Conservation (phyloP, 2,113 vertebrate genomes). For the Forbesichthys agassizii region DNA sequence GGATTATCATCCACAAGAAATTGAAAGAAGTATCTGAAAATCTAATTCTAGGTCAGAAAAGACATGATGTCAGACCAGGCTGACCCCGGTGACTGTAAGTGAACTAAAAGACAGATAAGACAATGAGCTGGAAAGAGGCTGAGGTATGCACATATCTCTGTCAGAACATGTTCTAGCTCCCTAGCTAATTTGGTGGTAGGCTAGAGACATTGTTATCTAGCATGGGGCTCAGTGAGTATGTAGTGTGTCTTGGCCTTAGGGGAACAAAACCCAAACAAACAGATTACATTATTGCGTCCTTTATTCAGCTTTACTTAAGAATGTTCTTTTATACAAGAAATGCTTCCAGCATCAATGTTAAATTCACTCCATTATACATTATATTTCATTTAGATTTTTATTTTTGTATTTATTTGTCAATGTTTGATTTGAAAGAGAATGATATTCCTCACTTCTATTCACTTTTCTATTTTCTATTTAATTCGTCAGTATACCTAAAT, state of each 20-base stretch:
- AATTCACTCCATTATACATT: too few relatives aligned
- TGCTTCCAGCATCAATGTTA: too few relatives aligned
- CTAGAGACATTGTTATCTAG: conserved; percentile 11
- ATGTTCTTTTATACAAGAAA: too few relatives aligned
- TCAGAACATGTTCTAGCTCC: conserved; percentile 21
- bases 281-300: background rate
- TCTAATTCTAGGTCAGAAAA: background rate
- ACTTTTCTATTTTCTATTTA: too few relatives aligned
- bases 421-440: too few relatives aligned
- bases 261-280: background rate
- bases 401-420: too few relatives aligned
- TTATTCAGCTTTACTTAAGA: too few relatives aligned
- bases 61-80: conserved; percentile 12
- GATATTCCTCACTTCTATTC: too few relatives aligned
- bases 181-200: too few relatives aligned
- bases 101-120: conserved; percentile 4
- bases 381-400: too few relatives aligned
- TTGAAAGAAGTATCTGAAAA: background rate
- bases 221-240: conserved; percentile 3
- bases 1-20: background rate
- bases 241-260: background rate
- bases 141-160: conserved; percentile 29
- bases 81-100: conserved; percentile 14
- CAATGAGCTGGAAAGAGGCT: background rate
- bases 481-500: too few relatives aligned